Evolutionary conservation across 2,113 vertebrate genomes (phyloP).

Genomic region (Thamnophis sirtalis): DNA sequence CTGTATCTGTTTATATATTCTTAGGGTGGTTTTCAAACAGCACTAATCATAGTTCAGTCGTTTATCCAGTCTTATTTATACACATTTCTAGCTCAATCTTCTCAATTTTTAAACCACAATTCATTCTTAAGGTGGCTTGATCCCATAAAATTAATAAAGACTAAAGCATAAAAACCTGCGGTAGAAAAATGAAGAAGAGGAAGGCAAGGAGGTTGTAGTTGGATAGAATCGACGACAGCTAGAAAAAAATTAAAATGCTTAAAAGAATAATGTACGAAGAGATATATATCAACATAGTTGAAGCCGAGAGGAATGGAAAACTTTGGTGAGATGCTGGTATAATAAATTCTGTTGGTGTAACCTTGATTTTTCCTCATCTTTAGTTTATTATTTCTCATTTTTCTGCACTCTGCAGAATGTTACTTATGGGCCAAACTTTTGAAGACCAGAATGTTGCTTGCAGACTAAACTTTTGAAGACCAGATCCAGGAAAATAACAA

Average conservation of each 20-base stretch:
- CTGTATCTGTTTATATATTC: neutral
- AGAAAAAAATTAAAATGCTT: neutral
- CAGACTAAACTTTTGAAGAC: neutral
- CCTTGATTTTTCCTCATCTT: neutral
- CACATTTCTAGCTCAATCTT: neutral
- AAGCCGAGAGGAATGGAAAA: neutral
- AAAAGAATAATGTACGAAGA: neutral
- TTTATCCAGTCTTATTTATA: neutral
- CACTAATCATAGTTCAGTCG: neutral
- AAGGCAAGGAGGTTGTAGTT: neutral
- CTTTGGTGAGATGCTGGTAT: neutral
- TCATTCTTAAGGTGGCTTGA: neutral
- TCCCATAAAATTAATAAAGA: neutral
- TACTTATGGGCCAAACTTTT: neutral
- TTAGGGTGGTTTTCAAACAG: neutral
- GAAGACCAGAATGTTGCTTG: neutral
- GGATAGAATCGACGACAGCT: neutral
- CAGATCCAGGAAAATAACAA: neutral
- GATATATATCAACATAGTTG: neutral
- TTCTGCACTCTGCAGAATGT: neutral
- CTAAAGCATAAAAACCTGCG: neutral
- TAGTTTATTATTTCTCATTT: neutral
- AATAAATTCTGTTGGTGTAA: neutral
- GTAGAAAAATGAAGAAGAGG: neutral
- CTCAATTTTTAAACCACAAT: neutral